A percentile compares a stretch with the other conserved stretches of the same genome.
Conservation (phyloP, 1,140 invertebrate species). For the Steinernema feltiae region DNA sequence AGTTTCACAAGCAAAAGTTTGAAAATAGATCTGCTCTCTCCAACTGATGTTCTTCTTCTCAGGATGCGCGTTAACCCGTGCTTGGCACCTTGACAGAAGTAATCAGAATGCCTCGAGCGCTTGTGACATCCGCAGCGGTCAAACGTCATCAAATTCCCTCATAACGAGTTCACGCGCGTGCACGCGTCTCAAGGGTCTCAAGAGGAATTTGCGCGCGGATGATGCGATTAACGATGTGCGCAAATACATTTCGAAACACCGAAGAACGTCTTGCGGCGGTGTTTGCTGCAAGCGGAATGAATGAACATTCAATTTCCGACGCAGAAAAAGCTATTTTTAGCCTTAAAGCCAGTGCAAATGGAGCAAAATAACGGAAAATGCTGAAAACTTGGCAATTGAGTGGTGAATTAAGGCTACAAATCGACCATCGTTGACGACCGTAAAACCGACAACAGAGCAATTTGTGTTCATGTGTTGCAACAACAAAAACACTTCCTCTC, state of each 20-base stretch:
- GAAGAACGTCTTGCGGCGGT: too few species aligned
- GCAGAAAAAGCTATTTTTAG: neutral
- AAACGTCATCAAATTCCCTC: neutral
- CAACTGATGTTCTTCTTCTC: too few species aligned
- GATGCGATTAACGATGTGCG: conserved; percentile 8
- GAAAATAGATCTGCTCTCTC: too few species aligned
- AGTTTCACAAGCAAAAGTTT: too few species aligned
- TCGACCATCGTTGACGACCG: too few species aligned
- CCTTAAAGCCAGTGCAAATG: too few species aligned
- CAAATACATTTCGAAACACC: conserved; percentile 1
- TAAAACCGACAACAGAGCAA: too few species aligned
- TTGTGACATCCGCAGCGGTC: neutral
- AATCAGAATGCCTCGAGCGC: neutral
- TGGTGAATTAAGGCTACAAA: too few species aligned
- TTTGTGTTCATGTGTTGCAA: too few species aligned
- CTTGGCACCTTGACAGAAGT: neutral
- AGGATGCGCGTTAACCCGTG: neutral
- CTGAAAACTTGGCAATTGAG: too few species aligned
- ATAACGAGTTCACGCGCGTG: neutral
- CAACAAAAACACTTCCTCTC: too few species aligned
- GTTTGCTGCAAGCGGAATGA: neutral
- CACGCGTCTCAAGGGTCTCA: neutral
- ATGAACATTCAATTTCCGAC: neutral
- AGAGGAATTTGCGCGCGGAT: neutral
- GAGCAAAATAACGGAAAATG: too few species aligned